These are phyloP conservation scores for Tachysurus vachellii DNA, from an alignment of 2,113 vertebrate genomes.

Conservation along the genomic window DNA sequence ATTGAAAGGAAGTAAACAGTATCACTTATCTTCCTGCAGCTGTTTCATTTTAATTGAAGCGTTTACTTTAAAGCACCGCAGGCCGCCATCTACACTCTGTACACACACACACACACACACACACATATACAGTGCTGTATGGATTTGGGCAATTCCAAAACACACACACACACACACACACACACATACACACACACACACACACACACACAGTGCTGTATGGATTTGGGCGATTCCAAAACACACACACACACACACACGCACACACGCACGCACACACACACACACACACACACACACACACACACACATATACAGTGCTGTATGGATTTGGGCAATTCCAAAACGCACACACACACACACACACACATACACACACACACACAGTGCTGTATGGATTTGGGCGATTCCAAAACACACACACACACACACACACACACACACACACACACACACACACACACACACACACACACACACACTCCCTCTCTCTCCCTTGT, in stretches of 20 bases:
- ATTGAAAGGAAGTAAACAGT: constrained; percentile 65
- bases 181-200: neutral
- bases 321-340: neutral
- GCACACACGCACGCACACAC: neutral
- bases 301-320: constrained; percentile 34
- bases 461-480: too few relatives aligned
- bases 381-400: too few relatives aligned
- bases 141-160: neutral
- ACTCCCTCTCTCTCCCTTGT: too few relatives aligned
- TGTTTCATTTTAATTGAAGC: constrained; percentile 77
- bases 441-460: too few relatives aligned
- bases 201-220: neutral
- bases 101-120: constrained; percentile 42
- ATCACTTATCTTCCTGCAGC: constrained; percentile 76
- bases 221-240: neutral
- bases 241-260: neutral
- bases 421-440: too few relatives aligned
- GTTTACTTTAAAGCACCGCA: constrained; percentile 67
- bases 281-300: too few relatives aligned
- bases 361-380: too few relatives aligned
- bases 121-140: neutral
- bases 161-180: neutral
- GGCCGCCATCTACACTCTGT: constrained; percentile 59
- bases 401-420: too few relatives aligned
- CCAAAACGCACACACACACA: constrained; percentile 38